Evolutionary conservation across 2,113 vertebrate genomes (phyloP), one percentile per base, ranked within the genome.

Genomic region (Chionis minor): DNA sequence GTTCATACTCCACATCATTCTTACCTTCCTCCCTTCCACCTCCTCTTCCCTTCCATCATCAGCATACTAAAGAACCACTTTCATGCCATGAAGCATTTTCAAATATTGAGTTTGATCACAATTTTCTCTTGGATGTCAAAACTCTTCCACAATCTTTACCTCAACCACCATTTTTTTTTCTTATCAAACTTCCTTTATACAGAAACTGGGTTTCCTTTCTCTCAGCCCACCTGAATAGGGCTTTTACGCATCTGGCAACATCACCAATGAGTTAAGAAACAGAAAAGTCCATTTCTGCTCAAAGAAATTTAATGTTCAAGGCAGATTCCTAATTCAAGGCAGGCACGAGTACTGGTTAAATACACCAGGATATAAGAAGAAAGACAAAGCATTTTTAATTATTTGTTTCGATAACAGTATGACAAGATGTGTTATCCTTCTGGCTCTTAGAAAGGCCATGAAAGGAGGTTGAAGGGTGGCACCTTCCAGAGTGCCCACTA

Each of bases 1-100:
- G 67, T 88, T 94, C 88, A 86, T 56, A 77, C 27, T 45, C 26
- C 52, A 26, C n/a, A 92, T 92, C 70, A 95, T 80, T 96, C 82
- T 61, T 80, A 47, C 33, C 40, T 63, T 80, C 75, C 20, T 91
- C 67, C 59, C 65, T 87, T 92, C 66, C 49, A 95, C 62, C 45
- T 82, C 72, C 47, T 52, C 56, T 58, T 75, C 52, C n/a, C 42
- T 90, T 93, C 80, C 51, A 70, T 72, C 69, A 65, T 19, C 27
- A 66, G 33, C n/a, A 51, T 19, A 21, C 13, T 63, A 28, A 77
- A 80, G 58, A 82, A 73, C 4, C 9, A 28, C 8, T 90, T 90
- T 35, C 59, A 72, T 4, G 1, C 30, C 40, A 65, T 8, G 19
- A 73, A 94, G 54, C 20, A 17, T 45, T 82, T 94, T 73, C 40